Evolutionary conservation across 2,113 vertebrate species (phyloP).

Genomic region (Crotophaga sulcirostris): DNA sequence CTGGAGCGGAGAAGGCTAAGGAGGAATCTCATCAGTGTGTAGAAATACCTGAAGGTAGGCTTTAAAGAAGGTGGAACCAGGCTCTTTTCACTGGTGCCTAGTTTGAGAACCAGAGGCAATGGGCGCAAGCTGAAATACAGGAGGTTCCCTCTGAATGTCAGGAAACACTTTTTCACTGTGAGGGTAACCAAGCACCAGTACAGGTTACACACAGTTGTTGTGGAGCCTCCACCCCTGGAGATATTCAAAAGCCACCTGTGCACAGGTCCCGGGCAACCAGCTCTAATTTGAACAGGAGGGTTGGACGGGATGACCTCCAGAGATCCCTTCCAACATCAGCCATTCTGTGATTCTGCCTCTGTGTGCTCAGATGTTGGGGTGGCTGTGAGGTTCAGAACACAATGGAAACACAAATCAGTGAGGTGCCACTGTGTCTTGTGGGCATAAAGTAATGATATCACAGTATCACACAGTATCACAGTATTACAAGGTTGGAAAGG

Average conservation of each 20-base stretch:
- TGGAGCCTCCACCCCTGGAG: not conserved
- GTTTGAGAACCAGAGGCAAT: not conserved
- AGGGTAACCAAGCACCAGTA: not conserved
- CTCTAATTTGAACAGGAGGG: rapidly evolving
- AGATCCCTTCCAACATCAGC: not conserved
- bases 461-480: no score
- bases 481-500: no score
- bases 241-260: not conserved
- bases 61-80: not conserved
- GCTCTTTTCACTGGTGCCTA: not conserved
- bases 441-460: not conserved
- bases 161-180: not conserved
- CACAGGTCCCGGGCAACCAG: not conserved
- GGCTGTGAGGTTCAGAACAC: not conserved
- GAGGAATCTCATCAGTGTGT: not conserved
- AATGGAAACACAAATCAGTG: not conserved
- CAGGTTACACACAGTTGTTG: not conserved
- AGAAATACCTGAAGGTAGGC: not conserved
- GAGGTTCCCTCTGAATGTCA: not conserved
- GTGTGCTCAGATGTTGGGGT: not conserved
- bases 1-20: not conserved
- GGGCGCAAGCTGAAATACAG: not conserved
- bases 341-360: not conserved
- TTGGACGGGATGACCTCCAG: not conserved
- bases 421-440: not conserved